Evolutionary conservation across 2,797 vertebrate species (phyloP).

Genomic region (Morelia viridis): DNA sequence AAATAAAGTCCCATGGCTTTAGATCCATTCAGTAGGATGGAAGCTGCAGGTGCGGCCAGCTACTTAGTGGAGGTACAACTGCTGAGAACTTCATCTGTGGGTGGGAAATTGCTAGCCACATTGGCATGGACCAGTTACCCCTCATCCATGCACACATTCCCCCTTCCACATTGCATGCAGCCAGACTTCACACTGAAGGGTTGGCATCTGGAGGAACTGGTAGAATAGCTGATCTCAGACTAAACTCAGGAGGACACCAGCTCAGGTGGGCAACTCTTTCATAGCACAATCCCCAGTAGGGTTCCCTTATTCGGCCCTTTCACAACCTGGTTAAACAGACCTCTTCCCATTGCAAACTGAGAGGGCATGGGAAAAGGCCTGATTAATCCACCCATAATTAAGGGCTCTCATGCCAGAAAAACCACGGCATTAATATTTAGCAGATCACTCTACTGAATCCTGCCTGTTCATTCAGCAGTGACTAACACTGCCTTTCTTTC

Average conservation of each 20-base stretch:
- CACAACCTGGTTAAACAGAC: slow-evolving; percentile 56
- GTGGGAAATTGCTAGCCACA: not conserved
- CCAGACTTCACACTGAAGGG: not conserved
- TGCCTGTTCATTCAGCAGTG: slow-evolving; percentile 77
- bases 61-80: too few relatives aligned
- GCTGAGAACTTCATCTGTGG: not conserved
- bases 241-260: not conserved
- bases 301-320: slow-evolving; percentile 5
- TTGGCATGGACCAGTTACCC: not conserved
- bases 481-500: slow-evolving; percentile 63
- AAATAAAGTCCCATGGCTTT: not conserved
- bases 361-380: slow-evolving; percentile 71
- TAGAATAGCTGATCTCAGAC: not conserved
- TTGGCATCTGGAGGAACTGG: not conserved
- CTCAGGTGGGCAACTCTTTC: not conserved
- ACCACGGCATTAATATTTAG: slow-evolving; percentile 81
- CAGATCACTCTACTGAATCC: slow-evolving; percentile 74
- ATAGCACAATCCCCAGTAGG: slow-evolving; percentile 1
- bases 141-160: not conserved
- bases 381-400: slow-evolving; percentile 83
- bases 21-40: not conserved
- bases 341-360: slow-evolving; percentile 74
- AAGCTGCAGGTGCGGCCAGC: not conserved
- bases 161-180: not conserved
- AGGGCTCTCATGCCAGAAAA: slow-evolving; percentile 84